Percentiles rank a stretch among this genome's conserved stretches.
Conservation (phyloP, 2,797 vertebrate genomes). For the Premnoplex brunnescens region DNA sequence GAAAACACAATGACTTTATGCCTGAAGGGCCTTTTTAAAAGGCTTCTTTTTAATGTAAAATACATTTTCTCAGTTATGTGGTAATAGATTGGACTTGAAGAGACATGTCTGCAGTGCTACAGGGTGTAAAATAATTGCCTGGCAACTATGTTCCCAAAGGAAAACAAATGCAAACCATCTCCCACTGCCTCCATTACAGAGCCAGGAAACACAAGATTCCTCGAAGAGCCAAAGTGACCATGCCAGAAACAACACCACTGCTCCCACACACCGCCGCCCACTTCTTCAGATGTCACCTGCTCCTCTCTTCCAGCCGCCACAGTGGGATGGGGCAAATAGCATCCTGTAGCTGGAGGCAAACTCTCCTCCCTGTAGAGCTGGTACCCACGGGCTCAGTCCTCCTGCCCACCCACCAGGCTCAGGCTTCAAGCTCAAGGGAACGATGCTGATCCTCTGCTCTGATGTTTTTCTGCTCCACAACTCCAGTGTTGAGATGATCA, state of each 20-base stretch:
- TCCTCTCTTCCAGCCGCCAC: not conserved
- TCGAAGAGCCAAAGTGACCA: not conserved
- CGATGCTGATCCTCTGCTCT: not conserved
- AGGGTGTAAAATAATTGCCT: conserved; percentile 74
- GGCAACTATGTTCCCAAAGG: conserved; percentile 51
- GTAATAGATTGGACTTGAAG: conserved; percentile 53
- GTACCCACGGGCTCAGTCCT: not conserved
- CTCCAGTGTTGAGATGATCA: not conserved
- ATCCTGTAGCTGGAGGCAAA: not conserved
- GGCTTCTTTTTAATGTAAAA: conserved; percentile 71
- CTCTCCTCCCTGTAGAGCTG: accelerated
- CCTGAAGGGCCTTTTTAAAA: conserved; percentile 53
- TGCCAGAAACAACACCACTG: not conserved
- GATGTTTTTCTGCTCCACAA: not conserved
- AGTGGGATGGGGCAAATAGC: not conserved
- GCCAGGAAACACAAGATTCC: not conserved
- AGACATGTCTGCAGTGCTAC: conserved; percentile 56
- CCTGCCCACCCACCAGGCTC: not conserved
- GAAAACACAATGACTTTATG: conserved; percentile 35
- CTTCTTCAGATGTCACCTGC: not conserved
- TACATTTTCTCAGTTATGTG: conserved; percentile 43
- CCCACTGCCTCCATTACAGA: not conserved
- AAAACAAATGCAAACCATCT: not conserved
- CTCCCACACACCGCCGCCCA: not conserved
- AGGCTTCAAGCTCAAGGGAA: not conserved